Evolutionary conservation across 2,113 vertebrate genomes (phyloP).

Genomic region (Chionodraco myersi): DNA sequence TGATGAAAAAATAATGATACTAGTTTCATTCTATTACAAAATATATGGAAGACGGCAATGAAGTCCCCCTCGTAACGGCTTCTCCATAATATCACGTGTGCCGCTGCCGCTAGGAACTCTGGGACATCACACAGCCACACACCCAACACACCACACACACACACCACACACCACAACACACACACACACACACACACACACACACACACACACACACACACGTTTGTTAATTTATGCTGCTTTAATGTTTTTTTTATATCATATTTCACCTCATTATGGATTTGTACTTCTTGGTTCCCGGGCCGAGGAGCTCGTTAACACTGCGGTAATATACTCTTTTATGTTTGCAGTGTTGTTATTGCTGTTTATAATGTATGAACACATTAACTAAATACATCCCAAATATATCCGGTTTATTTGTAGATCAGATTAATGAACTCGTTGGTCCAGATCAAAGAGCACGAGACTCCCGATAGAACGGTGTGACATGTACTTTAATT

Average conservation of each 20-base stretch:
- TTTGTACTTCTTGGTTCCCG: slow-evolving; percentile 43
- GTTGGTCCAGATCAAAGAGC: neutral
- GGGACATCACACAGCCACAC: slow-evolving; percentile 34
- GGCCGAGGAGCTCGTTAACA: slow-evolving; percentile 36
- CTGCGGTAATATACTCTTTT: slow-evolving; percentile 26
- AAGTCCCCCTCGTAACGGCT: slow-evolving; percentile 50
- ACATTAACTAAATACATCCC: neutral
- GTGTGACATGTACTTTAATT: neutral
- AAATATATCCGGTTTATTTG: no score
- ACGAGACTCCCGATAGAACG: no score
- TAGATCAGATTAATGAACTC: neutral
- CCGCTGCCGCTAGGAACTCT: slow-evolving; percentile 44
- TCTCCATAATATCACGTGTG: slow-evolving; percentile 57
- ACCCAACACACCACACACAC: neutral
- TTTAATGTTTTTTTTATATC: slow-evolving; percentile 74
- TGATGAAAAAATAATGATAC: slow-evolving; percentile 81
- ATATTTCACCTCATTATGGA: slow-evolving; percentile 61
- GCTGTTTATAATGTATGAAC: neutral
- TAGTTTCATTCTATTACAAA: slow-evolving; percentile 76
- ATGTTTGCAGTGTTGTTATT: slow-evolving; percentile 1
- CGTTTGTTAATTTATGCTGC: slow-evolving; percentile 56
- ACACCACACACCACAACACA: no score
- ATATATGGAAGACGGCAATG: slow-evolving; percentile 60
- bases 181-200: neutral
- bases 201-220: no score